phyloP scores from a whole-genome alignment of 2,888 invertebrate species.

The Drosophila phalerata region DNA sequence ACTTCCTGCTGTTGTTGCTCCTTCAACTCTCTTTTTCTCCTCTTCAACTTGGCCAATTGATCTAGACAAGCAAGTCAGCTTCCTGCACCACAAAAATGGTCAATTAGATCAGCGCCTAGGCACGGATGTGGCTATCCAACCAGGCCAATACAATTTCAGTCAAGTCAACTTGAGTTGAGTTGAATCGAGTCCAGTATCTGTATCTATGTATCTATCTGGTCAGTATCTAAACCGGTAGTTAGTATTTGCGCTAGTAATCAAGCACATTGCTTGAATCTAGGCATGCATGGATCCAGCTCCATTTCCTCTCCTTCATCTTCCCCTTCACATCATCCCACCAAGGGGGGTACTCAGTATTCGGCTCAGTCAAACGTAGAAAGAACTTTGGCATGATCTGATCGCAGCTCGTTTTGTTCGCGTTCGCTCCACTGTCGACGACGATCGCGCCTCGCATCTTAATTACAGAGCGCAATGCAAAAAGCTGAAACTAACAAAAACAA shows the following conservation, averaged over 20 bases:
- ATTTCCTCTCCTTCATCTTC: constrained; percentile 18
- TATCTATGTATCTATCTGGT: constrained; percentile 47
- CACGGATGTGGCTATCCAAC: constrained; percentile 57
- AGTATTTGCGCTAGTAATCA: constrained; percentile 79
- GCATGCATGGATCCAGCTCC: constrained; percentile 68
- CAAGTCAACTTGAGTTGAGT: constrained; percentile 15
- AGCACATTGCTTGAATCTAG: constrained; percentile 76
- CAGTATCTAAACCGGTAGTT: constrained; percentile 76
- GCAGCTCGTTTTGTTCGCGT: constrained; percentile 46
- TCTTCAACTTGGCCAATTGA: constrained; percentile 34
- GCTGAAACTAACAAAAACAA: constrained; percentile 26
- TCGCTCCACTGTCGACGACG: constrained; percentile 31
- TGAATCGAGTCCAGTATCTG: constrained; percentile 14
- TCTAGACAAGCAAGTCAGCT: constrained; percentile 62
- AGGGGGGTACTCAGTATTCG: neutral
- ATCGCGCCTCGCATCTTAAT: constrained; percentile 81
- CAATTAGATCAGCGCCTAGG: constrained; percentile 68
- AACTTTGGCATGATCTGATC: constrained; percentile 73
- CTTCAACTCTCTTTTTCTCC: neutral
- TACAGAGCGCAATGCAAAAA: constrained; percentile 71
- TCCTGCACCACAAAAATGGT: constrained; percentile 71
- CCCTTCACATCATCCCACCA: neutral
- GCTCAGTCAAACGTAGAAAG: constrained; percentile 47
- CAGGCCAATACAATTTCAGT: constrained; percentile 14
- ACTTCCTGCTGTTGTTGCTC: constrained; percentile 43